Percentiles rank a stretch among this genome's conserved stretches.
phyloP scores from a whole-genome alignment of 2,797 vertebrate genomes.

The Hydrocynus forskahlii region DNA sequence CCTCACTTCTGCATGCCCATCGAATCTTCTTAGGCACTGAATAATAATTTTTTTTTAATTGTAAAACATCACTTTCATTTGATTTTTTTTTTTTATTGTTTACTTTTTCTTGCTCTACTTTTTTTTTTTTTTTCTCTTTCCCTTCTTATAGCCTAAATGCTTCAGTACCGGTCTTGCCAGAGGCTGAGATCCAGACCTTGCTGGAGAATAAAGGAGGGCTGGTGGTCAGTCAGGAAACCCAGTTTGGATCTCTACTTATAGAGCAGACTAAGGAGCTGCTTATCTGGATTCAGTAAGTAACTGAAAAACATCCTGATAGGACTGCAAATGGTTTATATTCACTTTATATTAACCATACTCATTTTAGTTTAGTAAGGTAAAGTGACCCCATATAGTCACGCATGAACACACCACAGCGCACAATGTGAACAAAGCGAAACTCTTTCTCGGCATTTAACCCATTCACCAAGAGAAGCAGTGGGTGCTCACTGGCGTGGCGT shows the following conservation, averaged over 20 bases:
- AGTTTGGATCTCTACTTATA: slow-evolving; percentile 83
- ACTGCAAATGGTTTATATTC: neutral
- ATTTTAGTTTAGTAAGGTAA: no score
- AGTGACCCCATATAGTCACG: no score
- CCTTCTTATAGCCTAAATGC: slow-evolving; percentile 50
- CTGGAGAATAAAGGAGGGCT: slow-evolving; percentile 85
- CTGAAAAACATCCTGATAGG: neutral
- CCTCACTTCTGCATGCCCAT: neutral
- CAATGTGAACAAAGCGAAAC: no score
- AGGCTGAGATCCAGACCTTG: slow-evolving; percentile 65
- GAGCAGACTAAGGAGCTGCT: slow-evolving; percentile 76
- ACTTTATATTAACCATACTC: neutral
- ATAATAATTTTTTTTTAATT: neutral
- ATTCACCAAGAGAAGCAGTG: no score
- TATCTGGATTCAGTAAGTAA: slow-evolving; percentile 90
- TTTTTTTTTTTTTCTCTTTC: neutral
- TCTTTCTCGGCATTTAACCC: no score
- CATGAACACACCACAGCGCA: no score
- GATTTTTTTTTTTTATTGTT: no score
- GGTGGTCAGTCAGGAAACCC: slow-evolving; percentile 78
- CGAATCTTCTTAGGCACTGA: neutral
- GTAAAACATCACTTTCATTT: no score
- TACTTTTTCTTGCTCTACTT: neutral
- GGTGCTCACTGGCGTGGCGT: no score
- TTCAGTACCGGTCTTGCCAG: slow-evolving; percentile 27